A percentile compares a stretch with the other conserved stretches of the same genome.
Evolutionary conservation across 1,140 invertebrate species (phyloP).

Genomic region (Solenopsis fugax): DNA sequence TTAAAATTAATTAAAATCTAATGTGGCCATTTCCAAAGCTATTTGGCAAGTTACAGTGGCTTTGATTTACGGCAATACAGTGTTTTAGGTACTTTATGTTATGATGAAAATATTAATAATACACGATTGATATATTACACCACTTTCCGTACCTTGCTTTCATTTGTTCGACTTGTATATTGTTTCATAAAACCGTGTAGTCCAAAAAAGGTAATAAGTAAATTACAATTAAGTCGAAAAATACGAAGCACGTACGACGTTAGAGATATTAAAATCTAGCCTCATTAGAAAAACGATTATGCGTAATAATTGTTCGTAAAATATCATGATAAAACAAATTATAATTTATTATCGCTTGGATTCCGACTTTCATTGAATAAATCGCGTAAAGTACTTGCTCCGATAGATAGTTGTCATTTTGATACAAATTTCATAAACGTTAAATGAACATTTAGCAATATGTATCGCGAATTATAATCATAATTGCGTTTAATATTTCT

Average conservation of each 20-base stretch:
- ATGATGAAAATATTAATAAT: slow-evolving; percentile 7
- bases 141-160: not conserved
- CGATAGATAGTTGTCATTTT: not conserved
- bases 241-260: not conserved
- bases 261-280: not conserved
- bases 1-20: slow-evolving; percentile 10
- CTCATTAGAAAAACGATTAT: not conserved
- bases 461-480: not conserved
- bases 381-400: not conserved
- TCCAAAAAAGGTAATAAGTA: not conserved
- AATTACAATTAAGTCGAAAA: not conserved
- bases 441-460: not conserved
- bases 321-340: not conserved
- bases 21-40: not conserved
- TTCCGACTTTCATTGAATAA: not conserved
- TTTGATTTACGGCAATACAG: not conserved
- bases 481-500: not conserved
- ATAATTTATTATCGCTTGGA: not conserved
- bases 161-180: not conserved
- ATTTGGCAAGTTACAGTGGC: not conserved
- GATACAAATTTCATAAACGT: not conserved
- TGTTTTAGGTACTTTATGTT: not conserved
- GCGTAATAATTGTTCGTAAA: not conserved
- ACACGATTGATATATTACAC: not conserved
- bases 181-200: not conserved